phyloP scores from a whole-genome alignment of 2,888 invertebrate genomes.

The Nomada goodeniana region DNA sequence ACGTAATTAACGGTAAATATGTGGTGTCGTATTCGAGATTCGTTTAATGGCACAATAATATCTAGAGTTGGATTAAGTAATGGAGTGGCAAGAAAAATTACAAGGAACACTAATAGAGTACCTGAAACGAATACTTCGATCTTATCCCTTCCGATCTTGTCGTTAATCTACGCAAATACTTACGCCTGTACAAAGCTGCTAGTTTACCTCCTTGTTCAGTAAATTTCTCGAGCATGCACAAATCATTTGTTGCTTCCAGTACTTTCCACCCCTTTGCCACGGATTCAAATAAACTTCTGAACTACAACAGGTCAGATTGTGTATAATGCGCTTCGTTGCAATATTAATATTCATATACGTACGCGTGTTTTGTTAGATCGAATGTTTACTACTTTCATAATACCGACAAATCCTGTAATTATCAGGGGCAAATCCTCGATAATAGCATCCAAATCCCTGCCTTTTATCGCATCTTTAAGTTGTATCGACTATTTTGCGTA shows the following conservation, averaged over 20 bases:
- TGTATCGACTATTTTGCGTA: background rate
- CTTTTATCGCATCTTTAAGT: background rate
- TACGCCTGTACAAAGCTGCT: slow-evolving; percentile 16
- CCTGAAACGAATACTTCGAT: background rate
- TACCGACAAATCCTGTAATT: background rate
- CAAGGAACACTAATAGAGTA: background rate
- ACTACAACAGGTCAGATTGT: background rate
- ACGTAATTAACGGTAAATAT: slow-evolving; percentile 9
- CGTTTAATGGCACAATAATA: background rate
- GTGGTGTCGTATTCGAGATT: slow-evolving; percentile 15
- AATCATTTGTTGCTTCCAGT: background rate
- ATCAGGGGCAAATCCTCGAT: background rate
- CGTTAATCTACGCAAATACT: background rate
- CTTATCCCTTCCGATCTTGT: too few relatives aligned
- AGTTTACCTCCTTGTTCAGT: slow-evolving; percentile 11
- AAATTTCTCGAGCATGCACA: background rate
- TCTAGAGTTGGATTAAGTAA: background rate
- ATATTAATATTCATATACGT: background rate
- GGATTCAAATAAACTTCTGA: background rate
- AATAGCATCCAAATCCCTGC: background rate
- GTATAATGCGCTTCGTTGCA: too few relatives aligned
- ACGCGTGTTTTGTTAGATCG: background rate
- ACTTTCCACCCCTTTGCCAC: slow-evolving; percentile 9
- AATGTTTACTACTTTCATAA: background rate
- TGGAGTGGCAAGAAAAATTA: background rate